Percentiles rank a stretch among this genome's conserved stretches.
phyloP scores from a whole-genome alignment of 1,140 invertebrate genomes.

The Helicoverpa armigera region DNA sequence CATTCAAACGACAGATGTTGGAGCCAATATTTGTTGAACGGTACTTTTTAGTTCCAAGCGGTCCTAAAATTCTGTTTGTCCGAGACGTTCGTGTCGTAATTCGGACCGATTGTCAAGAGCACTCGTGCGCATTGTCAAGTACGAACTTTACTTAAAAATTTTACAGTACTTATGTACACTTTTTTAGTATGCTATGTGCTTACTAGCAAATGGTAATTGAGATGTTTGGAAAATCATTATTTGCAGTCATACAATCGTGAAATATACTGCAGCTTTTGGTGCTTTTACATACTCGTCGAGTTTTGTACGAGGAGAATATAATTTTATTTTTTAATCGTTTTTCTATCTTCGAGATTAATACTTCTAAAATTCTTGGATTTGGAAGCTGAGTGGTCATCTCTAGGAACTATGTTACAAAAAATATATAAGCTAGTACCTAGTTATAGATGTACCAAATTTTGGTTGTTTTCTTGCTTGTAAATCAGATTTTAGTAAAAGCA shows the following conservation, averaged over 20 bases:
- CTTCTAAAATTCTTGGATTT: no score
- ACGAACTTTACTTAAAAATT: conserved; percentile 43
- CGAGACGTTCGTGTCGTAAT: conserved; percentile 61
- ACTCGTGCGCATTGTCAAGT: conserved; percentile 56
- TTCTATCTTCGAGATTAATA: no score
- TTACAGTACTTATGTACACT: conserved; percentile 35
- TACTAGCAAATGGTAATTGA: conserved; percentile 23
- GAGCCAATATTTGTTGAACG: conserved; percentile 41
- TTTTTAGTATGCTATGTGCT: conserved; percentile 26
- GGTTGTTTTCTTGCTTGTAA: no score
- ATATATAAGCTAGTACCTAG: no score
- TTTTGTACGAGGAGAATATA: no score
- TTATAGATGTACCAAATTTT: no score
- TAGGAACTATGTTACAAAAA: no score
- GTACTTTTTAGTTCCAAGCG: conserved; percentile 33
- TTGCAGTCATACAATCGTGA: background rate
- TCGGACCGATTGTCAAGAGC: conserved; percentile 61
- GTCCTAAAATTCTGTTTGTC: conserved; percentile 48
- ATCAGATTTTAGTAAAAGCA: no score
- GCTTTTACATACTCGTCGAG: no score
- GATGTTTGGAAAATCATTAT: conserved; percentile 11
- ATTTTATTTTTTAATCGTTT: no score
- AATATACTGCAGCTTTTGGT: background rate
- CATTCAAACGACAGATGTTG: conserved; percentile 40
- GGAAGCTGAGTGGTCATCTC: no score